These are phyloP conservation scores for Macaria notata DNA, from an alignment of 2,888 invertebrate species.

Conservation along the genomic window DNA sequence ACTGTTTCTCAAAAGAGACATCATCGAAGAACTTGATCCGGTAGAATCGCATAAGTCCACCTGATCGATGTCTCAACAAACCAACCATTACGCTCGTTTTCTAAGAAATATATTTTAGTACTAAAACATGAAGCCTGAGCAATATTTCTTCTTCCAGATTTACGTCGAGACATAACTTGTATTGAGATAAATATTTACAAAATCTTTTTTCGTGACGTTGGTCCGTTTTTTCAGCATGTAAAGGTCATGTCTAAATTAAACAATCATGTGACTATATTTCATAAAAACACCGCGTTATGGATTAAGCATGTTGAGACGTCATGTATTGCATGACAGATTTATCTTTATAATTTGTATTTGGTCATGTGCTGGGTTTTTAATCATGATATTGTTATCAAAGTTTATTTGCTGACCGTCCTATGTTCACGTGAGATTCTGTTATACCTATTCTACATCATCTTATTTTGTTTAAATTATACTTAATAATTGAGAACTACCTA, in stretches of 20 bases:
- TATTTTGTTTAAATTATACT: too few relatives aligned
- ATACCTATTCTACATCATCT: too few relatives aligned
- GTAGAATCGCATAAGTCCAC: too few relatives aligned
- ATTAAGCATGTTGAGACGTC: conserved; percentile 11
- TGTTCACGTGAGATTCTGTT: too few relatives aligned
- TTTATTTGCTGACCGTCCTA: neutral
- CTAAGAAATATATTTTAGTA: conserved; percentile 11
- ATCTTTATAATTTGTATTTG: conserved; percentile 22
- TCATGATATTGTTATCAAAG: conserved; percentile 8
- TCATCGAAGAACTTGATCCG: too few relatives aligned
- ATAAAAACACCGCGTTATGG: conserved; percentile 31
- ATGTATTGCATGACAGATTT: conserved; percentile 16
- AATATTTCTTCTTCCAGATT: conserved; percentile 12
- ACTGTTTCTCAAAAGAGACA: too few relatives aligned
- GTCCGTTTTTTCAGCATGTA: conserved; percentile 2
- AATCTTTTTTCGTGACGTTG: conserved; percentile 12
- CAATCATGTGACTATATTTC: conserved; percentile 33
- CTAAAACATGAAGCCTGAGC: conserved; percentile 9
- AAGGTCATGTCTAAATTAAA: conserved; percentile 19
- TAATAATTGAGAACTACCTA: too few relatives aligned
- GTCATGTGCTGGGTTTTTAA: conserved; percentile 7
- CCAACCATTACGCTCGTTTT: conserved; percentile 3
- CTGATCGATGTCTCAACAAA: conserved; percentile 9
- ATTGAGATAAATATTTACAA: conserved; percentile 5
- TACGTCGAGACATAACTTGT: conserved; percentile 5